Evolutionary conservation across 2,797 vertebrate genomes (phyloP), one percentile per base, ranked within the genome.

Genomic region (Naso thynnoides): DNA sequence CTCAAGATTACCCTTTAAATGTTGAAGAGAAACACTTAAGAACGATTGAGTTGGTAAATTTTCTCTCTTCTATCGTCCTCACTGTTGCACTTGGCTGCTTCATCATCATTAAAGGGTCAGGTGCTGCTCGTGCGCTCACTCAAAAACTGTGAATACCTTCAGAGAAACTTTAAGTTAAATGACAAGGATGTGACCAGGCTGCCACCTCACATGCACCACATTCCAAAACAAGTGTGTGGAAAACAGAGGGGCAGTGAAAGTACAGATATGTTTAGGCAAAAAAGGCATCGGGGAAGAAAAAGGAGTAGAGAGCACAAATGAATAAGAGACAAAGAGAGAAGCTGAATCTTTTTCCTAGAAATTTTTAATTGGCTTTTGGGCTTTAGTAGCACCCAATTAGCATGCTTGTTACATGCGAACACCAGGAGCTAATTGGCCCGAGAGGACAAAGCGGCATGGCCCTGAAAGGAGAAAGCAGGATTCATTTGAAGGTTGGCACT

Each of bases 291-390:
- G 72, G 59, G 44, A 60, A 66, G 58, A 67, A 29, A 47, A 70
- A 53, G 33, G 65, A 53, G 29, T 49, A 27, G 27, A 45, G 24
- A 59, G 39, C 41, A 19, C n/a, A 19, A 73, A 56, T 54, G 63
- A 84, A 69, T 68, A 53, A 85, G 45, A 82, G 50, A 89, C 81
- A 89, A 88, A 88, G 71, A 81, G 71, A 81, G 44, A 77, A 71
- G 61, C 65, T 58, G 26, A 48, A 75, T 76, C 57, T 78, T 84
- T 85, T 73, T 26, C 10, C 19, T 24, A 54, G 44, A 86, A 71
- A 64, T 73, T 86, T 91, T 92, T 93, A 94, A 94, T 94, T 92
- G 92, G 91, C 89, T 93, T 92, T 91, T 72, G 85, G 87, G 82
- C 85, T 91, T 88, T 74, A 85, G 85, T 82, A 76, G 82, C 70